Conservation (phyloP, 2,113 vertebrate genomes). For the Prunella himalayana region DNA sequence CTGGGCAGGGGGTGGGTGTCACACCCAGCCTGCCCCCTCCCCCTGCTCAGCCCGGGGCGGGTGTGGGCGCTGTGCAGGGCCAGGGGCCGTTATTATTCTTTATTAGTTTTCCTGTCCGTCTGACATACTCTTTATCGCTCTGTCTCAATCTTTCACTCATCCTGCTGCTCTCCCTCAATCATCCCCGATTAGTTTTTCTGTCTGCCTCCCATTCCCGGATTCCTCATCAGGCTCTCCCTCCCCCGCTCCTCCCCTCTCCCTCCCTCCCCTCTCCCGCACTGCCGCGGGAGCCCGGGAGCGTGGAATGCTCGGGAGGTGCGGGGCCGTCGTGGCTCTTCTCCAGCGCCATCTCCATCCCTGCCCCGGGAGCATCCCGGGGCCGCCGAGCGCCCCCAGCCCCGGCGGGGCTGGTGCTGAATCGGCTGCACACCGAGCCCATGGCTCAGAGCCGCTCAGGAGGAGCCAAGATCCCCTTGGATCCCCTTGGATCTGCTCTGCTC, state of each 20-base stretch:
- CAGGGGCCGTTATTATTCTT: conserved; percentile 57
- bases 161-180: conserved; percentile 31
- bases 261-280: neutral
- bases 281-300: accelerated
- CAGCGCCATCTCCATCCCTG: neutral
- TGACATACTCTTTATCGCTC: conserved; percentile 45
- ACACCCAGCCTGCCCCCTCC: neutral
- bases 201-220: neutral
- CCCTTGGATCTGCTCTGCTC: neutral
- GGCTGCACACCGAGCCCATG: neutral
- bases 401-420: neutral
- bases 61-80: neutral
- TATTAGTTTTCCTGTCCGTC: conserved; percentile 62
- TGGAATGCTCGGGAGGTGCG: neutral
- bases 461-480: neutral
- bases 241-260: neutral
- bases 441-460: neutral
- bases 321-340: neutral
- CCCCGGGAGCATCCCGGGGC: neutral
- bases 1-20: neutral
- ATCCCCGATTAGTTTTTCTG: conserved; percentile 34
- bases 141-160: conserved; percentile 32
- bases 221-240: neutral
- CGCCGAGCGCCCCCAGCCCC: neutral
- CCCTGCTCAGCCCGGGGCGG: neutral